phyloP scores from a whole-genome alignment of 2,888 invertebrate species.

The Athetis lepigone region DNA sequence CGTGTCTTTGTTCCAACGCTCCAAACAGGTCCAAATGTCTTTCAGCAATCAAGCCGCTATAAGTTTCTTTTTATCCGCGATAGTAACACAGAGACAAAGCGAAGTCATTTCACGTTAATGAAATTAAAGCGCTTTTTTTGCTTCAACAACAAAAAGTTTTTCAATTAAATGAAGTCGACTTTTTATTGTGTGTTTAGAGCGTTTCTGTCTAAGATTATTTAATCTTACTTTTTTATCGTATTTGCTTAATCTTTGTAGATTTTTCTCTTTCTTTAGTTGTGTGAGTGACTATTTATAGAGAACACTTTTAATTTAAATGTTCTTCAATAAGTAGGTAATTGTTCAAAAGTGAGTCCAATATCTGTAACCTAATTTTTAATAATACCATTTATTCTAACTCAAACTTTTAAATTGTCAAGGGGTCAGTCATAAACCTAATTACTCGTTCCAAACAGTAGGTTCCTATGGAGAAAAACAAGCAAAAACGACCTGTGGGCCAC shows the following conservation, averaged over 20 bases:
- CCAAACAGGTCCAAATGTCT: constrained; percentile 41
- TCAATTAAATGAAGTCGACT: constrained; percentile 75
- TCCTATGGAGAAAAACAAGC: too few relatives aligned
- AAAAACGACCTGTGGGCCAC: too few relatives aligned
- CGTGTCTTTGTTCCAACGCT: constrained; percentile 15
- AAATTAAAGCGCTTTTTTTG: constrained; percentile 74
- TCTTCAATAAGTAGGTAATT: too few relatives aligned
- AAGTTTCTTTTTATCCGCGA: constrained; percentile 60
- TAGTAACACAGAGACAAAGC: constrained; percentile 66
- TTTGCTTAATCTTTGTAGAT: constrained; percentile 45
- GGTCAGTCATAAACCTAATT: too few relatives aligned
- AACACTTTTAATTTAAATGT: not conserved
- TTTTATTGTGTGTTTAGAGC: constrained; percentile 62
- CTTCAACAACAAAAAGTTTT: constrained; percentile 74
- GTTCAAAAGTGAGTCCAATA: too few relatives aligned
- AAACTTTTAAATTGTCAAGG: too few relatives aligned
- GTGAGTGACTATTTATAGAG: constrained; percentile 8
- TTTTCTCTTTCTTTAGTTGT: constrained; percentile 24
- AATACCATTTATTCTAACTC: too few relatives aligned
- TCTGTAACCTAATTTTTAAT: too few relatives aligned
- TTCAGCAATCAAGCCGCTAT: constrained; percentile 58
- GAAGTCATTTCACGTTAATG: constrained; percentile 75
- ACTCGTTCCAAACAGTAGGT: too few relatives aligned
- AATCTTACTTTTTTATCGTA: constrained; percentile 51
- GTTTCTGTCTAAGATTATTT: constrained; percentile 51